phyloP scores from a whole-genome alignment of 2,797 vertebrate species.

The Oryzias dopingdopingensis region DNA sequence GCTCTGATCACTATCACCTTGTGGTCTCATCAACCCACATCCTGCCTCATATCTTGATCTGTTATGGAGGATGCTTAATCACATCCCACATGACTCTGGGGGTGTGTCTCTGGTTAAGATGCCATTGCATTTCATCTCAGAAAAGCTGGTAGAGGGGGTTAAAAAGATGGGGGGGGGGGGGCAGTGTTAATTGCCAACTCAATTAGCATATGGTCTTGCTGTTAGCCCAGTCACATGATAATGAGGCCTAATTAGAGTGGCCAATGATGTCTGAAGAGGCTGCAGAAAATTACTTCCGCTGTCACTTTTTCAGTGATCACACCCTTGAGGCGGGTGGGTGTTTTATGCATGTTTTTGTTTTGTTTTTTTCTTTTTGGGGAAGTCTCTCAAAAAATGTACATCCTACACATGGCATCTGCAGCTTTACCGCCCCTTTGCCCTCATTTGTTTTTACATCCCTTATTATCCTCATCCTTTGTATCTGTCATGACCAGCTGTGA shows the following conservation, averaged over 20 bases:
- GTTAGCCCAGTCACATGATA: constrained; percentile 67
- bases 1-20: not conserved
- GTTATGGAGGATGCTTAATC: constrained; percentile 28
- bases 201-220: constrained; percentile 72
- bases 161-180: constrained; percentile 12
- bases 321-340: constrained; percentile 24
- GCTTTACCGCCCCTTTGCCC: not conserved
- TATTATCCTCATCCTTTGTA: constrained; percentile 13
- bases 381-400: too few species aligned
- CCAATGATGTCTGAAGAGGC: constrained; percentile 49
- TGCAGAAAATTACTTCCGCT: constrained; percentile 46
- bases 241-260: constrained; percentile 74
- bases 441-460: not conserved
- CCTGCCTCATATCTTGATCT: constrained; percentile 16
- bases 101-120: constrained; percentile 16
- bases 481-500: constrained; percentile 16
- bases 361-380: not conserved
- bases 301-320: constrained; percentile 29
- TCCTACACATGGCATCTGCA: constrained; percentile 4
- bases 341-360: not conserved
- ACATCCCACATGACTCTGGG: constrained; percentile 31
- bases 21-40: not conserved
- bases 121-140: constrained; percentile 29
- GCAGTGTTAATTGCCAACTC: constrained; percentile 66
- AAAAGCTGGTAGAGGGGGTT: constrained; percentile 2